Percentiles rank a stretch among this genome's conserved stretches.
Conservation (phyloP, 2,888 invertebrate genomes). For the Byasa hedistus region DNA sequence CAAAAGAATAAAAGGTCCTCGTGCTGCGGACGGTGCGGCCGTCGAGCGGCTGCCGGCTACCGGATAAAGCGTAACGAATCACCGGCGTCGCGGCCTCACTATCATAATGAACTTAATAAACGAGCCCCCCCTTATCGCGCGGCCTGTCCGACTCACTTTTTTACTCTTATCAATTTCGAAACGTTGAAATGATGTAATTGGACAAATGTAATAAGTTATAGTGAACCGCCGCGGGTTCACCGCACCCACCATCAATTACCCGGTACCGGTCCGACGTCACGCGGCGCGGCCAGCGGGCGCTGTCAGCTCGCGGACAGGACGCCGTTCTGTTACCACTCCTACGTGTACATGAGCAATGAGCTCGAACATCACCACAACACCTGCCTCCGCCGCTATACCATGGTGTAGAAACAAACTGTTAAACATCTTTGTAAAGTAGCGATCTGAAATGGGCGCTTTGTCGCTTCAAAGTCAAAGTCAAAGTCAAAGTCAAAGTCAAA, state of each 20-base stretch:
- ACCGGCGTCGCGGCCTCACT: constrained; percentile 37
- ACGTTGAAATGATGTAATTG: constrained; percentile 30
- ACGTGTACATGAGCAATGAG: too few species aligned
- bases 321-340: too few species aligned
- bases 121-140: constrained; percentile 41
- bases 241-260: constrained; percentile 9
- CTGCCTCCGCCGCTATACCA: too few species aligned
- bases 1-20: too few species aligned
- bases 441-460: too few species aligned
- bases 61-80: constrained; percentile 49
- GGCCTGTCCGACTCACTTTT: constrained; percentile 33
- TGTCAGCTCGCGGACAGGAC: too few species aligned
- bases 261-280: constrained; percentile 37
- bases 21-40: constrained; percentile 32
- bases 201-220: constrained; percentile 17
- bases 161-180: constrained; percentile 39
- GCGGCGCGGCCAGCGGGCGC: too few species aligned
- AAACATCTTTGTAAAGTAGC: too few species aligned
- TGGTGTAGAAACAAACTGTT: too few species aligned
- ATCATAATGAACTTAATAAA: constrained; percentile 50
- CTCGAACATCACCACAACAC: too few species aligned
- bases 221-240: not conserved
- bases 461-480: too few species aligned
- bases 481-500: too few species aligned
- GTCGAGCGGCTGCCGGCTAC: constrained; percentile 48